Conservation (phyloP, 64 coral and sea anemone genomes). For the Porites lutea region DNA sequence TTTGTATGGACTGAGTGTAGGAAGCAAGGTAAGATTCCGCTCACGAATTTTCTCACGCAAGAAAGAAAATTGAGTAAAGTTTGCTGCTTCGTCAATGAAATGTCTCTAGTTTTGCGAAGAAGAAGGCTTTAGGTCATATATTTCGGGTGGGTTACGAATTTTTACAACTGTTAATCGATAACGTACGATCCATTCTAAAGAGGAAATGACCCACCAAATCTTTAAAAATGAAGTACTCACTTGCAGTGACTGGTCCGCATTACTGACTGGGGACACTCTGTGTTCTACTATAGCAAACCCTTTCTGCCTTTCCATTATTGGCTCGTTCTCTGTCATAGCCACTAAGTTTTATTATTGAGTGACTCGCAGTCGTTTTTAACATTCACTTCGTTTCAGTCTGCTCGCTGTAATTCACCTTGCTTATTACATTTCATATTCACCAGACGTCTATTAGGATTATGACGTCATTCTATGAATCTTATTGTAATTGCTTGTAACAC, state of each 20-base stretch:
- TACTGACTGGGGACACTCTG: not conserved
- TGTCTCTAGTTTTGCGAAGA: no score
- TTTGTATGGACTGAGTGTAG: no score
- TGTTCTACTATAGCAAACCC: not conserved
- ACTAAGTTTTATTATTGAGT: not conserved
- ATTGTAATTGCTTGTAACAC: not conserved
- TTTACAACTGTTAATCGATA: no score
- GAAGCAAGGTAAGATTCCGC: no score
- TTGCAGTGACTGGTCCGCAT: not conserved
- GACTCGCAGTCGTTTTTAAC: not conserved
- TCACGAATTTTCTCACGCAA: no score
- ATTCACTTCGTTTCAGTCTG: no score
- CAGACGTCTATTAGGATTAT: conserved; percentile 25
- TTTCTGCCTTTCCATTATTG: not conserved
- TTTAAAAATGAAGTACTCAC: not conserved
- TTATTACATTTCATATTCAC: not conserved
- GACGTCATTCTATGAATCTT: not conserved
- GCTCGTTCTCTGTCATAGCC: not conserved
- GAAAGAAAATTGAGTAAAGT: no score
- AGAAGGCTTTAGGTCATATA: no score
- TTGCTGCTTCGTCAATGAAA: no score
- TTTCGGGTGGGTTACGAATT: no score
- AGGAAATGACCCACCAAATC: no score
- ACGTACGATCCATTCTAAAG: no score
- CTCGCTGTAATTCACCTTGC: not conserved